Evolutionary conservation across 2,113 vertebrate species (phyloP).

Genomic region (Eidolon helvum): DNA sequence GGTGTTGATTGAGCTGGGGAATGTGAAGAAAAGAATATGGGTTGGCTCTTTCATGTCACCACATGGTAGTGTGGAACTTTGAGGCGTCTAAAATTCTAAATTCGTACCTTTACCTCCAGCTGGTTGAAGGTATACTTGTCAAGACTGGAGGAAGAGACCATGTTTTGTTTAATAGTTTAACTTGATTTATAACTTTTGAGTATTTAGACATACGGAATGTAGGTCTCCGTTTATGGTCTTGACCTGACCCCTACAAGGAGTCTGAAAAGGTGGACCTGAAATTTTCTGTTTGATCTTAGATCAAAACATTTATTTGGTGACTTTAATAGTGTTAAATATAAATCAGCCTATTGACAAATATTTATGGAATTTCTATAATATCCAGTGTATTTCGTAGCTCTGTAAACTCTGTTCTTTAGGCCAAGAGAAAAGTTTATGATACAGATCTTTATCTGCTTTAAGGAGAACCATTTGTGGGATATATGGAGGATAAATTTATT

Average conservation of each 20-base stretch:
- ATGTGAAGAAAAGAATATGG: background rate
- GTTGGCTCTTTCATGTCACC: background rate
- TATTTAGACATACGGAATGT: background rate
- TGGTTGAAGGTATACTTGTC: background rate
- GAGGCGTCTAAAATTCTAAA: background rate
- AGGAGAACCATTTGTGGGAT: background rate
- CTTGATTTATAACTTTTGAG: background rate
- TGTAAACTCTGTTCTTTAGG: background rate
- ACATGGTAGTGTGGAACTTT: background rate
- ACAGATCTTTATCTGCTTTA: background rate
- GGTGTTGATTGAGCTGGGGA: background rate
- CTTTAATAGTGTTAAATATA: constrained; percentile 5
- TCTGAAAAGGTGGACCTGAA: background rate
- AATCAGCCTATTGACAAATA: background rate
- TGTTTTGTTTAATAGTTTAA: constrained; percentile 27
- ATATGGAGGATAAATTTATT: background rate
- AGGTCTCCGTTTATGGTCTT: background rate
- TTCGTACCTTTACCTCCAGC: background rate
- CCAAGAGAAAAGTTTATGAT: background rate
- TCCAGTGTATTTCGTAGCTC: background rate
- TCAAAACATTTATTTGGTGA: background rate
- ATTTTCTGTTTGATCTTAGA: background rate
- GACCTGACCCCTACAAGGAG: background rate
- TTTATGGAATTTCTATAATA: background rate
- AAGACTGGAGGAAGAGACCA: background rate